Conservation (phyloP, 1,140 invertebrate species). For the Drosophila erecta region DNA sequence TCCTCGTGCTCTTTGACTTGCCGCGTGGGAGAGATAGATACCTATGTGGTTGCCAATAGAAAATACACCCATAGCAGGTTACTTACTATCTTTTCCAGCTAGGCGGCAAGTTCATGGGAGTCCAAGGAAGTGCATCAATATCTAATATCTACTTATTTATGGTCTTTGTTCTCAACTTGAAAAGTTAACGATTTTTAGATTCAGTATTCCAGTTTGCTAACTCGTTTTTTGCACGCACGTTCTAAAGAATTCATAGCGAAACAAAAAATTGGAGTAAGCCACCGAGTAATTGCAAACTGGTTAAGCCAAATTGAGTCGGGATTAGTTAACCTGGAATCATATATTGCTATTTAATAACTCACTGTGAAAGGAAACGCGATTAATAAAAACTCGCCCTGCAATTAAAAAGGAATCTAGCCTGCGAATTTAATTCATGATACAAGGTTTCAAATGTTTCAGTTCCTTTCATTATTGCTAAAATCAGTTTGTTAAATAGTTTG, state of each 20-base stretch:
- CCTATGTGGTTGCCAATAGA: constrained; percentile 20
- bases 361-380: not conserved
- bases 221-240: constrained; percentile 1
- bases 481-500: no score
- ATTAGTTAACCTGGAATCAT: constrained; percentile 5
- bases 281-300: constrained; percentile 18
- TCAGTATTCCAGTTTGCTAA: not conserved
- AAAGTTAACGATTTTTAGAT: not conserved
- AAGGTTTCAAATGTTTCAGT: no score
- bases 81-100: not conserved
- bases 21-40: constrained; percentile 52
- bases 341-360: not conserved
- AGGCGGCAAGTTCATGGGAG: not conserved
- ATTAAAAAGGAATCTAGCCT: not conserved
- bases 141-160: no score
- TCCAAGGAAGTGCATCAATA: not conserved
- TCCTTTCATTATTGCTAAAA: no score
- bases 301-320: constrained; percentile 14
- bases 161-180: no score
- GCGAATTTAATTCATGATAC: no score
- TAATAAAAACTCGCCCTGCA: not conserved
- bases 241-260: not conserved
- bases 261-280: constrained; percentile 7
- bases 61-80: constrained; percentile 21
- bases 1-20: constrained; percentile 44